Conservation (phyloP, 2,113 vertebrate genomes). For the Platysteira castanea region DNA sequence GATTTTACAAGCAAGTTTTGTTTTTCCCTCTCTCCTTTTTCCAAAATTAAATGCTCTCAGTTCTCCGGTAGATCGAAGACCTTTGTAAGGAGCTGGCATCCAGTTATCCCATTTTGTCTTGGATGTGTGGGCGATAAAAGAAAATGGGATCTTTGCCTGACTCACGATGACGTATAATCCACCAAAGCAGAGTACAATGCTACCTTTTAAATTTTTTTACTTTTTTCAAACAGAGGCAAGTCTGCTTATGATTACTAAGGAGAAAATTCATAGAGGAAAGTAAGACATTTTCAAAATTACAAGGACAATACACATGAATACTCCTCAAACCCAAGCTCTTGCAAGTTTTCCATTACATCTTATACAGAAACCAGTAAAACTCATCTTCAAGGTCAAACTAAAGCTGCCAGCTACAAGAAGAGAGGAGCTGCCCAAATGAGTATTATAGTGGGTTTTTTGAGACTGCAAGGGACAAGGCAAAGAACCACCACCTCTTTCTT, state of each 20-base stretch:
- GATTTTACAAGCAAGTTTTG: neutral
- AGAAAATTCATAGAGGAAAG: neutral
- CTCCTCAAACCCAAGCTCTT: neutral
- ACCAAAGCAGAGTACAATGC: neutral
- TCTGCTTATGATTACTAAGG: neutral
- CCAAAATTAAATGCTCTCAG: neutral
- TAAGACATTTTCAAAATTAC: neutral
- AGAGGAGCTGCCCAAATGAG: neutral
- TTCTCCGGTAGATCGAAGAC: neutral
- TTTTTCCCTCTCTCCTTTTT: neutral
- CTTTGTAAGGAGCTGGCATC: neutral
- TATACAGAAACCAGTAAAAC: neutral
- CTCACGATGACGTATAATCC: neutral
- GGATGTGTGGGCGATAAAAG: neutral
- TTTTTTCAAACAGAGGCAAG: neutral
- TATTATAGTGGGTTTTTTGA: neutral
- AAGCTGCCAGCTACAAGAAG: neutral
- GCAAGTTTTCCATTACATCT: neutral
- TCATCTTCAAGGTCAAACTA: neutral
- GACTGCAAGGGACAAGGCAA: neutral
- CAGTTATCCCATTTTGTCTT: constrained; percentile 24
- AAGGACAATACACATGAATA: neutral
- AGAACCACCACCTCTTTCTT: neutral
- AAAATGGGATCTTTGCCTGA: constrained; percentile 39
- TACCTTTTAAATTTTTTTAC: neutral